Conservation (phyloP, 1,140 invertebrate genomes). For the Subanguina moxae region DNA sequence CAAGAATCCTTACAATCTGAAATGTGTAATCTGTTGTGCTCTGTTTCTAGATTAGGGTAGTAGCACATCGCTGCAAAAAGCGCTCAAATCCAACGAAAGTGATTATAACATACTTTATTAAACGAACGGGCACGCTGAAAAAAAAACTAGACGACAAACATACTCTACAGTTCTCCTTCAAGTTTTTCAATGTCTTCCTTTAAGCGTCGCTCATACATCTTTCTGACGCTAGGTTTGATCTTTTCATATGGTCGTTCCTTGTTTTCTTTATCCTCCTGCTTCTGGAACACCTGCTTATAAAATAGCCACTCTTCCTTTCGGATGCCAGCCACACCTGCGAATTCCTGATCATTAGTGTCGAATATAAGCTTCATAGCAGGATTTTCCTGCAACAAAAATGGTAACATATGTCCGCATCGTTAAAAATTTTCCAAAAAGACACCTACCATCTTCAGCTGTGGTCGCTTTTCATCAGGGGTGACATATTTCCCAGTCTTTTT, state of each 20-base stretch:
- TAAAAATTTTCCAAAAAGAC: background rate
- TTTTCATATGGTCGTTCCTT: constrained; percentile 43
- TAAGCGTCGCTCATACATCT: constrained; percentile 35
- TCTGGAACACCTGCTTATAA: constrained; percentile 28
- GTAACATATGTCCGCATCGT: background rate
- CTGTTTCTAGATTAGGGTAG: no score
- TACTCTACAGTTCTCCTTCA: background rate
- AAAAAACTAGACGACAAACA: background rate
- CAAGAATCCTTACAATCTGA: no score
- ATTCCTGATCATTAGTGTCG: constrained; percentile 35
- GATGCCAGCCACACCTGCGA: constrained; percentile 42
- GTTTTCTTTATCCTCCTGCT: constrained; percentile 17
- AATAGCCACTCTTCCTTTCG: constrained; percentile 43
- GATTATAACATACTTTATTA: background rate
- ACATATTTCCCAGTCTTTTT: constrained; percentile 44
- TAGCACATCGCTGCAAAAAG: no score
- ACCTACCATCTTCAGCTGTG: constrained; percentile 47
- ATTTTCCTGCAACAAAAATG: constrained; percentile 38
- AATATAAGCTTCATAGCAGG: constrained; percentile 32
- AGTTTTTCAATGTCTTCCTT: background rate
- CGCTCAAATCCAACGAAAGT: no score
- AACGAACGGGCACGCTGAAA: background rate
- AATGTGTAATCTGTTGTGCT: no score
- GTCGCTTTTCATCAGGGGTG: constrained; percentile 46
- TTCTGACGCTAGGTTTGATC: constrained; percentile 40